Percentiles rank a stretch among this genome's conserved stretches.
Evolutionary conservation across 1,140 invertebrate species (phyloP).

Genomic region (Paralvinella palmiformis): DNA sequence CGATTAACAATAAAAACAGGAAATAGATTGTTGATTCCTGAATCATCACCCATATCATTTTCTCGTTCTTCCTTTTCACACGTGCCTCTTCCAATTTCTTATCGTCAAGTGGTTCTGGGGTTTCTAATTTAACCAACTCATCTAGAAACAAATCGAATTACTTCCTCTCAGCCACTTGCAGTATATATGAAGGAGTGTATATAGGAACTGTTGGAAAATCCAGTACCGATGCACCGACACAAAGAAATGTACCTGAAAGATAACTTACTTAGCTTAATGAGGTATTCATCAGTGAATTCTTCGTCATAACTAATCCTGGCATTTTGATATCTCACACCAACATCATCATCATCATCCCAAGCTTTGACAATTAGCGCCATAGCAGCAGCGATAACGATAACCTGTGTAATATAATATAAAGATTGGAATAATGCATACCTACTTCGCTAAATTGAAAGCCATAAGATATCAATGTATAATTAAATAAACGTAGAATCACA

Average conservation of each 20-base stretch:
- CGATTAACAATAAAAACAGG: neutral
- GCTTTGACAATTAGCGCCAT: conserved; percentile 12
- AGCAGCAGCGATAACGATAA: conserved; percentile 1
- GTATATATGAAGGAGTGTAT: neutral
- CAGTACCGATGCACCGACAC: neutral
- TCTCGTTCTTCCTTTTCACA: conserved; percentile 1
- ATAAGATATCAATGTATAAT: neutral
- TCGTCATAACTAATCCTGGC: neutral
- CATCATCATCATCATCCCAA: conserved; percentile 10
- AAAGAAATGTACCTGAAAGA: neutral
- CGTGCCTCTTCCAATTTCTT: neutral
- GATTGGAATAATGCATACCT: neutral
- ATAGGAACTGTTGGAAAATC: neutral
- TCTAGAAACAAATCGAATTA: conserved; percentile 1
- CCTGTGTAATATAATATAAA: neutral
- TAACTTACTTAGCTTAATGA: neutral
- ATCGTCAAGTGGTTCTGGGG: neutral
- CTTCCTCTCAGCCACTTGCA: neutral
- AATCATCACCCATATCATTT: conserved; percentile 3
- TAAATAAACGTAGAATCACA: too few relatives aligned
- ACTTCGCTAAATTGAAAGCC: neutral
- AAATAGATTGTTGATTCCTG: neutral
- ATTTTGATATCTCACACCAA: neutral
- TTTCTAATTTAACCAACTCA: neutral
- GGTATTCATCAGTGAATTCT: neutral